These are phyloP conservation scores for Salpingus planirostris DNA, from an alignment of 2,888 invertebrate genomes.

Conservation along the genomic window DNA sequence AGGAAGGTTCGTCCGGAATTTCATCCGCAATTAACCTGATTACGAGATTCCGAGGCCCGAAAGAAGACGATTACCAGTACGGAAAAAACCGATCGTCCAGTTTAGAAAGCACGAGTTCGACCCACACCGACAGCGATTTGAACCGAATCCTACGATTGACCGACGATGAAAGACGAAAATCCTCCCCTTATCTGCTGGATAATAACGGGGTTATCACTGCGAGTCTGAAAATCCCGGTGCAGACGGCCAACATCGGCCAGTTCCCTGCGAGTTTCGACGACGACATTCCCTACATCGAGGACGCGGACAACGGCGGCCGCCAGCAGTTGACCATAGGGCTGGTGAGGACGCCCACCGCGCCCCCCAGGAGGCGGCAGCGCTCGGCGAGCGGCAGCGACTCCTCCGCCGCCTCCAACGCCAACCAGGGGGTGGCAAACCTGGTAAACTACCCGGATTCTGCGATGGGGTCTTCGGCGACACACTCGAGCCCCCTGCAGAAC, in stretches of 20 bases:
- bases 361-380: constrained; percentile 44
- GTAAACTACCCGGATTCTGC: constrained; percentile 49
- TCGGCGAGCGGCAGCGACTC: constrained; percentile 46
- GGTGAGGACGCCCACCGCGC: constrained; percentile 29
- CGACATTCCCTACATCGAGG: constrained; percentile 64
- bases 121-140: constrained; percentile 49
- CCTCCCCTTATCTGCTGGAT: constrained; percentile 48
- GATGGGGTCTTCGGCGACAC: constrained; percentile 53
- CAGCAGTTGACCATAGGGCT: constrained; percentile 39
- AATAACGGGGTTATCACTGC: constrained; percentile 65
- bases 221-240: constrained; percentile 65
- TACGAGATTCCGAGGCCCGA: constrained; percentile 42
- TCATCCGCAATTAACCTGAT: constrained; percentile 50
- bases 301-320: constrained; percentile 36
- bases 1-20: constrained; percentile 32
- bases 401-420: constrained; percentile 35
- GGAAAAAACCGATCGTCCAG: constrained; percentile 38
- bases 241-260: constrained; percentile 24
- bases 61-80: constrained; percentile 37
- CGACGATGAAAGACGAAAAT: constrained; percentile 45
- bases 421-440: constrained; percentile 39
- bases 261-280: constrained; percentile 45
- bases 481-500: constrained; percentile 46
- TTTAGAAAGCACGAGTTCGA: constrained; percentile 39
- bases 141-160: constrained; percentile 29